Conservation (phyloP, 1,140 invertebrate species). For the Drosophila orena region DNA sequence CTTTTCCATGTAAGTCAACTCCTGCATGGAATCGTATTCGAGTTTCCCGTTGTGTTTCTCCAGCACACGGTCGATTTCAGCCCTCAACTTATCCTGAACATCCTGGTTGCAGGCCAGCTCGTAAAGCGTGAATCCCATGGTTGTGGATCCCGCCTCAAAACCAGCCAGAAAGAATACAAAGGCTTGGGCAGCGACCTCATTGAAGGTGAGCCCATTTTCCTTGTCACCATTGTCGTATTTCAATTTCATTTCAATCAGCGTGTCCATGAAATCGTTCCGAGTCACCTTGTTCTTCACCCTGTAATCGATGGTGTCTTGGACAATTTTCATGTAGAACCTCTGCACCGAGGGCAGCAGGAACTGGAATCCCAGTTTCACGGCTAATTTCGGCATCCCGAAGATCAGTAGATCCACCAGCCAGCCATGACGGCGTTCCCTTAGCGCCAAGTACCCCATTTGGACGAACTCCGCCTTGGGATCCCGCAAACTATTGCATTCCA, state of each 20-base stretch:
- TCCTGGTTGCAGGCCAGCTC: slow-evolving; percentile 86
- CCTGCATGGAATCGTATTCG: slow-evolving; percentile 68
- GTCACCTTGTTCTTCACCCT: slow-evolving; percentile 50
- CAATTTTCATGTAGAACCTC: slow-evolving; percentile 80
- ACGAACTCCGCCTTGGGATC: slow-evolving; percentile 86
- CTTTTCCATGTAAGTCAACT: slow-evolving; percentile 75
- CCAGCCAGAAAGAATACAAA: slow-evolving; percentile 86
- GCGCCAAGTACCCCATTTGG: slow-evolving; percentile 26
- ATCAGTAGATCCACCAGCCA: slow-evolving; percentile 13
- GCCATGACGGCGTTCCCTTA: slow-evolving; percentile 33
- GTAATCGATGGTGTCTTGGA: slow-evolving; percentile 56
- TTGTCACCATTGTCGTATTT: slow-evolving; percentile 34
- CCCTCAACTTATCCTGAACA: slow-evolving; percentile 84
- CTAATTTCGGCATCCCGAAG: slow-evolving; percentile 37
- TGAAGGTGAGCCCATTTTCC: slow-evolving; percentile 35
- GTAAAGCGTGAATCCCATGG: slow-evolving; percentile 85
- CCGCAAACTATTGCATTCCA: slow-evolving; percentile 86
- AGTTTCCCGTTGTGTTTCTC: slow-evolving; percentile 50
- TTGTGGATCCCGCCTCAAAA: slow-evolving; percentile 87
- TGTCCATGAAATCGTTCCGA: slow-evolving; percentile 83
- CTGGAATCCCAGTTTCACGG: slow-evolving; percentile 39
- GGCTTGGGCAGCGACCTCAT: slow-evolving; percentile 84
- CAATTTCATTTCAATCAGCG: slow-evolving; percentile 86
- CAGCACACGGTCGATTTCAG: slow-evolving; percentile 86
- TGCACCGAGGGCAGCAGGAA: slow-evolving; percentile 81